Conservation (phyloP, 2,888 invertebrate species). For the Oscheius myriophilus region DNA sequence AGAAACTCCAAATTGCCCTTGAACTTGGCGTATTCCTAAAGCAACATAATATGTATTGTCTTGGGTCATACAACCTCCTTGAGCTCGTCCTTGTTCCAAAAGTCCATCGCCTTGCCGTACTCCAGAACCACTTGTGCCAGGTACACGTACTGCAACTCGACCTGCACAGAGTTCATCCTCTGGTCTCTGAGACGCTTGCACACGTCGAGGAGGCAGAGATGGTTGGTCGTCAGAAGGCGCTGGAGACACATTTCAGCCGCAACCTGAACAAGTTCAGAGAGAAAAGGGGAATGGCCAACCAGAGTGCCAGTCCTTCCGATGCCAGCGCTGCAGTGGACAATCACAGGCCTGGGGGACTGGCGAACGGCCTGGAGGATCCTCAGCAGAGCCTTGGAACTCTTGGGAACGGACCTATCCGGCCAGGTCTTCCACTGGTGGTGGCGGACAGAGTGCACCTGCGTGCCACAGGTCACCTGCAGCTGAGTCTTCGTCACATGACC, state of each 20-base stretch:
- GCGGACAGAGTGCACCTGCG: constrained; percentile 1
- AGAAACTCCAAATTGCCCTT: too few relatives aligned
- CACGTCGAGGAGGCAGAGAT: neutral
- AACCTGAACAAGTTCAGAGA: neutral
- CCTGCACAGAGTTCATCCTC: constrained; percentile 3
- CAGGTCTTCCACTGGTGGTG: constrained; percentile 34
- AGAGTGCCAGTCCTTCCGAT: constrained; percentile 33
- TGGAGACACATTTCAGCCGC: constrained; percentile 7
- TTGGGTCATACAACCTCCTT: too few relatives aligned
- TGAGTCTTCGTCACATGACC: constrained; percentile 1
- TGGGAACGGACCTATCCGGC: constrained; percentile 41
- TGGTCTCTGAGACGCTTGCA: constrained; percentile 13
- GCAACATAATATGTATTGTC: too few relatives aligned
- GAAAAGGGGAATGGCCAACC: neutral
- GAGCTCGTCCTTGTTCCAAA: too few relatives aligned
- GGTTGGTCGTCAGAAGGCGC: neutral
- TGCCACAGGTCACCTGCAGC: constrained; percentile 8
- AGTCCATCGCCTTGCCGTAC: too few relatives aligned
- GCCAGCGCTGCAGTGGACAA: constrained; percentile 43
- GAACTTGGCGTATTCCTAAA: too few relatives aligned
- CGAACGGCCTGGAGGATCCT: constrained; percentile 30
- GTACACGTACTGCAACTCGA: constrained; percentile 18
- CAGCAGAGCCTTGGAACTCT: constrained; percentile 28
- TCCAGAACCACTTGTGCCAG: constrained; percentile 7
- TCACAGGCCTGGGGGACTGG: constrained; percentile 17